Evolutionary conservation across 2,113 vertebrate genomes (phyloP).

Genomic region (Tyto alba): DNA sequence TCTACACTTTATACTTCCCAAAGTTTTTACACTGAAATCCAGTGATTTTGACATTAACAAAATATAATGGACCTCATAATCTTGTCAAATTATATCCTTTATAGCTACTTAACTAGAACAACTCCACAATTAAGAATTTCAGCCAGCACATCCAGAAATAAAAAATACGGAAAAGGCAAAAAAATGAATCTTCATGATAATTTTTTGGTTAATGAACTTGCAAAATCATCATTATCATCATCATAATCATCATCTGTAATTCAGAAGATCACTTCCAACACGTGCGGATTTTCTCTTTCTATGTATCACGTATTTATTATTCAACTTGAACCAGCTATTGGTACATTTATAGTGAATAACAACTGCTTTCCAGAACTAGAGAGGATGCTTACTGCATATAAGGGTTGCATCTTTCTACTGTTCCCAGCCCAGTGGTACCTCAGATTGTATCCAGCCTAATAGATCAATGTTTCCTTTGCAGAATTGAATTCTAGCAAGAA

Average conservation of each 20-base stretch:
- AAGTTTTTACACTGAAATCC: not conserved
- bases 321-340: not conserved
- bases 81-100: not conserved
- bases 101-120: not conserved
- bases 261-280: not conserved
- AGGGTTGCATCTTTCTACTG: not conserved
- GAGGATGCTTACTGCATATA: not conserved
- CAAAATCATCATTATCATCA: not conserved
- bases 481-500: not conserved
- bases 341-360: not conserved
- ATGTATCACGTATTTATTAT: not conserved
- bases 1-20: not conserved
- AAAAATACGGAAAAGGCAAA: not conserved
- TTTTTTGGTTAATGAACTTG: not conserved
- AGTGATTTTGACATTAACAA: not conserved
- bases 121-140: not conserved
- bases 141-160: not conserved
- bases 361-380: not conserved
- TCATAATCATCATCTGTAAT: not conserved
- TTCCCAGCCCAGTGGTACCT: not conserved
- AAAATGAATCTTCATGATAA: not conserved
- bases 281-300: not conserved
- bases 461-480: not conserved
- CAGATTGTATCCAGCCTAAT: not conserved
- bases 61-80: not conserved